Evolutionary conservation across 2,797 vertebrate species (phyloP), one percentile per base, ranked within the genome.

Genomic region (Chaenodraco wilsoni): DNA sequence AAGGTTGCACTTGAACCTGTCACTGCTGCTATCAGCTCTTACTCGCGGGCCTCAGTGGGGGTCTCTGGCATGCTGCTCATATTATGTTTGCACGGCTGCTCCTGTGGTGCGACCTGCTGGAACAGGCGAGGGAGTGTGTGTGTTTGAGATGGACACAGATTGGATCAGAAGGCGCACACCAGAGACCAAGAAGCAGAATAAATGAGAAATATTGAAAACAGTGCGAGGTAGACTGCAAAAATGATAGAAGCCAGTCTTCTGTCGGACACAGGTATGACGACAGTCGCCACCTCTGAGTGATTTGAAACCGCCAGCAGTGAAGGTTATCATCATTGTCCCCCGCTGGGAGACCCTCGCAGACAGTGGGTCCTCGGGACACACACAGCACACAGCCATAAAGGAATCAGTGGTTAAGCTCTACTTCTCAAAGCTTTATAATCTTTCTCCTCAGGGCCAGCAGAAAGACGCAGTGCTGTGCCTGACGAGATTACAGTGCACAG

Each of bases 391-490:
- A 67, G 64, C 72, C 69, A 74, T 70, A 69, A 76, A 87, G 69
- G 74, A 90, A 84, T 84, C 77, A 14, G 71, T 78, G 78, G 81
- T 76, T 87, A 83, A 88, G 83, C 88, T 76, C 70, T 85, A 64
- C 41, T 61, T 88, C 82, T 77, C 75, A 84, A 65, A 85, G 85
- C 85, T 85, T 91, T 90, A 85, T 88, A 88, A 88, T 88, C 82
- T 87, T 79, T 81, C 62, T 84, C 80, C 84, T 88, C 50, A n/a
- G 78, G 82, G 78, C 63, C 63, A 87, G 76, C 85, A 78, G 82
- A 91, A 90, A 88, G 82, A 88, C 76, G 66, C 83, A 83, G 77
- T 77, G 84, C 84, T 89, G 86, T 78, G 82, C 82, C 81, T 90
- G 82, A 84, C 84, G 81, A 87, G 87, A 89, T 91, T 89, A 89